Evolutionary conservation across 1,140 invertebrate genomes (phyloP), one percentile per base, ranked within the genome.

Genomic region (Microplitis mediator): DNA sequence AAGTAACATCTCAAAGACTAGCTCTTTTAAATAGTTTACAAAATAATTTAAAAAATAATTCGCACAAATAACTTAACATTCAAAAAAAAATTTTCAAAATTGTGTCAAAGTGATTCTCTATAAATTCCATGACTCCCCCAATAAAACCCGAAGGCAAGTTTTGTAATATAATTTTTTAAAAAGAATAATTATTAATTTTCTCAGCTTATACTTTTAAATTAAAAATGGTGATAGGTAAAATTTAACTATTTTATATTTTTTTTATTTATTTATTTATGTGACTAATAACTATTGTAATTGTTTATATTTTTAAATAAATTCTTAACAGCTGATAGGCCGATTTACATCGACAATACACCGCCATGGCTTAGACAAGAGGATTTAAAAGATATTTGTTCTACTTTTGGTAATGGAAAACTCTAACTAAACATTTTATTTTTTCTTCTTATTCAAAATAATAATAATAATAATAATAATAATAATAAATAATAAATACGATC

Each of bases 141-240:
- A 32, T 75, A 63, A 79, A 78, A 60, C 35, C 62, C 4, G 73
- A 77, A 74, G 78, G 81, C 71, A 80, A 80, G 79, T 80, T 71
- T 60, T 65, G 71, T 32, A 70, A 56, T 54, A 76, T 13, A 45
- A 51, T 3, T 67, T 11, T 45, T 76, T 8, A 45, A 45, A 11
- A 45, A 45, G 11, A 45, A 9, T 9, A 11, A 9, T 45, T 45
- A 45, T 45, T 45, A 45, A 9, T 45, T 45, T 45, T 45, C 2
- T 45, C 39, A 45, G 39, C 39, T 45, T 45, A 11, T 45, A 11
- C 11, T 11, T 45, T 45, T 45, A 45, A 23, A 75, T 67, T 72
- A 35, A 62, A 13, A 60, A 62, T 45, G 39, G 39, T 11, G 39
- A 45, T 45, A 45, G 39, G 39, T 45, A 45, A 11, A 63, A 9